Percentiles rank a stretch among this genome's conserved stretches.
These are phyloP conservation scores for Amiota minor DNA, from an alignment of 2,888 invertebrate genomes.

Conservation along the genomic window DNA sequence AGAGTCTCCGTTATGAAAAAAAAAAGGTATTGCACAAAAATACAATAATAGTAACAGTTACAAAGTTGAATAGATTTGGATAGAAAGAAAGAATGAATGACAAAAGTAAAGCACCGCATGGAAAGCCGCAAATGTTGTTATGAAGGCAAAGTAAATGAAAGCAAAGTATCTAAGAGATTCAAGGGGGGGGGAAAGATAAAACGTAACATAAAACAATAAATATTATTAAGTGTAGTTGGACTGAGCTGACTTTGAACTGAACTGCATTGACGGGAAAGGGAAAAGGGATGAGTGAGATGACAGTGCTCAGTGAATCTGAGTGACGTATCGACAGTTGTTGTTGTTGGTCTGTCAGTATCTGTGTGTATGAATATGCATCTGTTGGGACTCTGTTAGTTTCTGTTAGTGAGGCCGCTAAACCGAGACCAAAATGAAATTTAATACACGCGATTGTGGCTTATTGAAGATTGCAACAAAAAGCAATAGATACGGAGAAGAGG, in stretches of 20 bases:
- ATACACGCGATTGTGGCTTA: conserved; percentile 12
- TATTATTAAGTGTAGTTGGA: background rate
- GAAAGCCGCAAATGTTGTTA: conserved; percentile 15
- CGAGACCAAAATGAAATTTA: conserved; percentile 9
- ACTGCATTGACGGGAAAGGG: background rate
- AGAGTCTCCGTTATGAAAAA: conserved; percentile 2
- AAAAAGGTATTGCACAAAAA: background rate
- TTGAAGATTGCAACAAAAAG: background rate
- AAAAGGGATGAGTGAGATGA: background rate
- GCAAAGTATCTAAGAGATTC: background rate
- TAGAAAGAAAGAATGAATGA: background rate
- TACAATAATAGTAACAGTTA: background rate
- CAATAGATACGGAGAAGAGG: background rate
- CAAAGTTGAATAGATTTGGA: background rate
- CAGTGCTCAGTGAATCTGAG: conserved; percentile 1
- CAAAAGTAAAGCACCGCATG: conserved; percentile 14
- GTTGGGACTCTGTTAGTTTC: background rate
- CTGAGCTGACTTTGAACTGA: too few species aligned
- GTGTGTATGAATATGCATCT: background rate
- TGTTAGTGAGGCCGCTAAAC: background rate
- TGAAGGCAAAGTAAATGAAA: background rate
- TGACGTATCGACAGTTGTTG: conserved; percentile 9
- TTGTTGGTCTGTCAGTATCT: background rate
- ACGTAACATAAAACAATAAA: background rate
- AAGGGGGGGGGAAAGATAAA: background rate